Evolutionary conservation across 1,140 invertebrate species (phyloP).

Genomic region (Aradophagus sp.): DNA sequence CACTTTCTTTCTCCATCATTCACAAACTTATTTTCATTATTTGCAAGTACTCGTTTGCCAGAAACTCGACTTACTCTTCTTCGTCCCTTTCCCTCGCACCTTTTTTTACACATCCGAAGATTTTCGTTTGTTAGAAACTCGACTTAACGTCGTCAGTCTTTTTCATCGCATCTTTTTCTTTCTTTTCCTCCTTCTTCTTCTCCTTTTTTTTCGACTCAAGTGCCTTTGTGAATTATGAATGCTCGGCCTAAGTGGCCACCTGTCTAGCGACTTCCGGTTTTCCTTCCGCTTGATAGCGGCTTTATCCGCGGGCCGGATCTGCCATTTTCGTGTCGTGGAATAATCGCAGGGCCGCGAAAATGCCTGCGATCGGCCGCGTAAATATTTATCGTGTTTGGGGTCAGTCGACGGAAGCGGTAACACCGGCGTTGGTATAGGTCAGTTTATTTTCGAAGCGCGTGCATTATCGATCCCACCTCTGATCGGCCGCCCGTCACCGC

Average conservation of each 20-base stretch:
- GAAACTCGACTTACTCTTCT: no score
- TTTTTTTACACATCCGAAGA: no score
- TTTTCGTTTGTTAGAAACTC: no score
- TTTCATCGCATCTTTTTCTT: slow-evolving; percentile 23
- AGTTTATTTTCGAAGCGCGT: slow-evolving; percentile 64
- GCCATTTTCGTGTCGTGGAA: slow-evolving; percentile 1
- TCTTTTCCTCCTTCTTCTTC: not conserved
- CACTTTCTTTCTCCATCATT: no score
- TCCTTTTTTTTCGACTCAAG: slow-evolving; percentile 1
- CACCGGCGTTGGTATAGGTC: slow-evolving; percentile 67
- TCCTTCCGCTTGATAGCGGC: slow-evolving; percentile 21
- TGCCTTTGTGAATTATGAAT: slow-evolving; percentile 13
- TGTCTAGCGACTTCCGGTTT: slow-evolving; percentile 43
- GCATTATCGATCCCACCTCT: slow-evolving; percentile 62
- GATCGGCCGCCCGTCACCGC: slow-evolving; percentile 47
- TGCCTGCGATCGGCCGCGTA: slow-evolving; percentile 51
- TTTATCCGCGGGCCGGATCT: slow-evolving; percentile 13
- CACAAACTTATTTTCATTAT: no score
- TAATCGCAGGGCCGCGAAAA: slow-evolving; percentile 1
- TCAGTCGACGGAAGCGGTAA: slow-evolving; percentile 66
- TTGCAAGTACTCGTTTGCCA: no score
- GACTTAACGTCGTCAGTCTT: no score
- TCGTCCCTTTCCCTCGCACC: no score
- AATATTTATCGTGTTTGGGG: slow-evolving; percentile 67
- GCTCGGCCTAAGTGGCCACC: slow-evolving; percentile 28